Base-by-base conservation (phyloP, 2,797 vertebrate species). In the Eulemur coronatus region DNA sequence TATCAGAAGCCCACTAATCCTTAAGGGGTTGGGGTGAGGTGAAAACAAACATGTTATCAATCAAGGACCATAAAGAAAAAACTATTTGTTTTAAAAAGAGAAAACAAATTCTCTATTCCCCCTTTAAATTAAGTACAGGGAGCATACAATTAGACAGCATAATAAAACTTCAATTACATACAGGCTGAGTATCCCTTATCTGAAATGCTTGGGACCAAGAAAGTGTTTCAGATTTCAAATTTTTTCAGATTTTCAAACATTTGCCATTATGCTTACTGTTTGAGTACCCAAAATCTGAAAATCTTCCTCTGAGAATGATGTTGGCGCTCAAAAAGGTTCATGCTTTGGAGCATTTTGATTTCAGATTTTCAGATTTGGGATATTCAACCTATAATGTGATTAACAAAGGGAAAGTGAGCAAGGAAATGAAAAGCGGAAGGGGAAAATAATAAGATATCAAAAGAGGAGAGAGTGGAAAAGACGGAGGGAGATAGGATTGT, bases 31-130 rank as follows among this genome's bases (percentile, higher is more conserved):
- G 38, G 65, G 59, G 4, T 30, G 12, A 46, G 55, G 30, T 43
- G 28, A 72, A 13, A 43, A 85, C 22, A 84, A 70, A 92, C 30
- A 86, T 75, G 22, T 50, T 67, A 76, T 24, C 41, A 85, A 89
- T 72, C 59, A 81, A 96, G 7, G 69, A 79, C 78, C 55, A 88
- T 48, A 59, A 86, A 91, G 67, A 87, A 93, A 24, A 86, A 93
- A 88, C 20, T 59, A 57, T 61, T 87, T 73, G 13, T 94, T 92
- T 89, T 24, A 79, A 69, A 93, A 93, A 96, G 33, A 84, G 28
- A 90, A 95, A 48, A 69, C 59, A 96, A 92, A 91, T 63, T 63
- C 33, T 85, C 10, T 46, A 85, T 22, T 61, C 6, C 17, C 24
- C 12, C 35, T 57, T 88, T 84, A 94, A 92, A 78, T 94, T 78